Percentiles rank a stretch among this genome's conserved stretches.
Conservation (phyloP, 2,113 vertebrate species). For the Amazona vittata region DNA sequence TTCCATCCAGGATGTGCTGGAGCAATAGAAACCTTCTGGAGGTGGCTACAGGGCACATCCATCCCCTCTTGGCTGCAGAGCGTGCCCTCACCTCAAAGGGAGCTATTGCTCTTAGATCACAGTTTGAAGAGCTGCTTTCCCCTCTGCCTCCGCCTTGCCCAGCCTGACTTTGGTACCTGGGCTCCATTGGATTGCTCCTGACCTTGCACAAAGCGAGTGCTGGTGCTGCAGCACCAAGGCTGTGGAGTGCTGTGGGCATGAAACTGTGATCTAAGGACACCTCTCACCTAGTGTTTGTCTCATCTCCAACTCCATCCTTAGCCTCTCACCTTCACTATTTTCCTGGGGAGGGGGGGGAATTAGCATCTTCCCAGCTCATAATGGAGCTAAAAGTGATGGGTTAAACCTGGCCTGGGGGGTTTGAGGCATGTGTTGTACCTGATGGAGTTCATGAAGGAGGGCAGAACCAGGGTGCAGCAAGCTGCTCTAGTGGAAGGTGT, state of each 20-base stretch:
- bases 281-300: background rate
- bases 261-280: slow-evolving; percentile 41
- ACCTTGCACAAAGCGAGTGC: background rate
- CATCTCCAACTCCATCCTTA: slow-evolving; percentile 1
- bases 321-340: background rate
- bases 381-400: rapidly evolving
- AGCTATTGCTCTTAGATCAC: slow-evolving; percentile 44
- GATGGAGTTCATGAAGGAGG: background rate
- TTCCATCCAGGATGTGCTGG: background rate
- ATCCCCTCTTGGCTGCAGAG: background rate
- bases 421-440: background rate
- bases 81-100: background rate
- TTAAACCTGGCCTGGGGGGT: background rate
- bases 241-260: rapidly evolving
- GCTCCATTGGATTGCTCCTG: background rate
- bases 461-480: background rate
- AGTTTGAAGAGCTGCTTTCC: background rate
- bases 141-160: background rate
- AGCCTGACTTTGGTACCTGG: background rate
- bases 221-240: background rate
- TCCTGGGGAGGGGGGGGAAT: background rate
- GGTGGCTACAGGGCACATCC: background rate
- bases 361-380: rapidly evolving
- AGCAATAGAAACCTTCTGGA: slow-evolving; percentile 18
- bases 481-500: too few species aligned